Evolutionary conservation across 64 coral and sea anemone species (phyloP).

Genomic region (Actinia equina): DNA sequence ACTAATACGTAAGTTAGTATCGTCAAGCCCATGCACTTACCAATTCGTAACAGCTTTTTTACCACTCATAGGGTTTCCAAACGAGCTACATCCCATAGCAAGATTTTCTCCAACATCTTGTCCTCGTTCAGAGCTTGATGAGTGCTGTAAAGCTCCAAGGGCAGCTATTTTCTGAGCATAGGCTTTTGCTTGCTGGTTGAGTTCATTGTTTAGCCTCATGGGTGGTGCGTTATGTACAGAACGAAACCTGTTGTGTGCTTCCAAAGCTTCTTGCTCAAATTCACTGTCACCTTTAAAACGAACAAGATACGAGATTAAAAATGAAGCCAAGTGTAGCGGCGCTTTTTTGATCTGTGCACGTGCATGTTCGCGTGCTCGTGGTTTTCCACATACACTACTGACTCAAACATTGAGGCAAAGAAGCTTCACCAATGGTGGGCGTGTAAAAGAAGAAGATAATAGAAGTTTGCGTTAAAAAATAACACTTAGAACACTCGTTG

Average conservation of each 20-base stretch:
- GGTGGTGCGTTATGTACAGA: constrained; percentile 43
- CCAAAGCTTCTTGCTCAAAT: constrained; percentile 71
- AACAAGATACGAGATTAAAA: not conserved
- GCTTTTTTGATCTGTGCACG: too few relatives aligned
- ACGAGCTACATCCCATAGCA: constrained; percentile 56
- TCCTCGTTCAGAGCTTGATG: constrained; percentile 35
- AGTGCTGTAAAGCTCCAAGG: constrained; percentile 42
- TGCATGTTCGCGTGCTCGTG: too few relatives aligned
- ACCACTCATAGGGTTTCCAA: constrained; percentile 61
- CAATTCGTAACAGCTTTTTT: constrained; percentile 66
- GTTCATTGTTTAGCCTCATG: constrained; percentile 48
- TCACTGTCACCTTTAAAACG: constrained; percentile 33
- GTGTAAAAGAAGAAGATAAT: too few relatives aligned
- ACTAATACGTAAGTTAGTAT: too few relatives aligned
- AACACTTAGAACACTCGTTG: too few relatives aligned
- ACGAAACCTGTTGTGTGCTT: constrained; percentile 68
- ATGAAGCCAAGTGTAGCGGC: not conserved
- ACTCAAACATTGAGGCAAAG: too few relatives aligned
- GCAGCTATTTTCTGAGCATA: constrained; percentile 75
- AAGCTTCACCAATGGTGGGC: too few relatives aligned
- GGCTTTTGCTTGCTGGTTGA: constrained; percentile 50
- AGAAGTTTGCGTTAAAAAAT: too few relatives aligned
- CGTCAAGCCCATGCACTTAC: constrained; percentile 2
- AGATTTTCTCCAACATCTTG: constrained; percentile 63
- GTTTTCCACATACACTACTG: too few relatives aligned